phyloP scores from a whole-genome alignment of 2,888 invertebrate genomes.

The Junonia oenone region DNA sequence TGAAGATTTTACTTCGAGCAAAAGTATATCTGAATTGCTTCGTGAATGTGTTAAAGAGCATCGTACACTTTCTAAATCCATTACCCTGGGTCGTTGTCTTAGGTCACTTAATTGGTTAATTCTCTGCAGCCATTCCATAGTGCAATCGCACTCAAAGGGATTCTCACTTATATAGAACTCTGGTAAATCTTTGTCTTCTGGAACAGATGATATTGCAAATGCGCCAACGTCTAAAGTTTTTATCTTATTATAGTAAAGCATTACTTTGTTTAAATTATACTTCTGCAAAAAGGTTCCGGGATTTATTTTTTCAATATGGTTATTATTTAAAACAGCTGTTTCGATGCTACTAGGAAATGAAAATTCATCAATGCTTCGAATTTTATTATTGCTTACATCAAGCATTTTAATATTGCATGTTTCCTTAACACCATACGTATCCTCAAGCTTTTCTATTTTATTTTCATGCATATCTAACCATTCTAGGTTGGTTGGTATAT shows the following conservation, averaged over 20 bases:
- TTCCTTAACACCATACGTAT: slow-evolving; percentile 84
- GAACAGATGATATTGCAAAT: slow-evolving; percentile 82
- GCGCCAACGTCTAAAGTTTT: slow-evolving; percentile 85
- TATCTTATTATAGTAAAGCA: slow-evolving; percentile 86
- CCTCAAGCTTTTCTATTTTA: slow-evolving; percentile 86
- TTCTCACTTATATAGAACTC: slow-evolving; percentile 90
- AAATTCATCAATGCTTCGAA: slow-evolving; percentile 83
- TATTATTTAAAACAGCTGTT: slow-evolving; percentile 86
- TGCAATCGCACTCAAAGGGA: slow-evolving; percentile 91
- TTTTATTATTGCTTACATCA: slow-evolving; percentile 86
- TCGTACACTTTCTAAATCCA: slow-evolving; percentile 88
- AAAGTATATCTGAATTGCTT: slow-evolving; percentile 80
- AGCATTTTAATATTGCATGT: slow-evolving; percentile 86
- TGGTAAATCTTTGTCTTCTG: slow-evolving; percentile 84
- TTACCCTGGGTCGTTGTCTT: slow-evolving; percentile 87
- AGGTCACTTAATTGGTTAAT: slow-evolving; percentile 87
- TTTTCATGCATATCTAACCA: slow-evolving; percentile 91
- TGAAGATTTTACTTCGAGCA: slow-evolving; percentile 84
- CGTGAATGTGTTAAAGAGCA: slow-evolving; percentile 86
- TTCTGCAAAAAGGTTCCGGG: slow-evolving; percentile 86
- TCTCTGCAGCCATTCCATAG: slow-evolving; percentile 91
- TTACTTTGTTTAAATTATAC: slow-evolving; percentile 85
- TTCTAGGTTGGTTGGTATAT: slow-evolving; percentile 86
- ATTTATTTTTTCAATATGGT: slow-evolving; percentile 84
- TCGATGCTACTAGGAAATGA: slow-evolving; percentile 87